Base-by-base conservation (phyloP, 2,888 invertebrate species). In the Caenorhabditis becei region DNA sequence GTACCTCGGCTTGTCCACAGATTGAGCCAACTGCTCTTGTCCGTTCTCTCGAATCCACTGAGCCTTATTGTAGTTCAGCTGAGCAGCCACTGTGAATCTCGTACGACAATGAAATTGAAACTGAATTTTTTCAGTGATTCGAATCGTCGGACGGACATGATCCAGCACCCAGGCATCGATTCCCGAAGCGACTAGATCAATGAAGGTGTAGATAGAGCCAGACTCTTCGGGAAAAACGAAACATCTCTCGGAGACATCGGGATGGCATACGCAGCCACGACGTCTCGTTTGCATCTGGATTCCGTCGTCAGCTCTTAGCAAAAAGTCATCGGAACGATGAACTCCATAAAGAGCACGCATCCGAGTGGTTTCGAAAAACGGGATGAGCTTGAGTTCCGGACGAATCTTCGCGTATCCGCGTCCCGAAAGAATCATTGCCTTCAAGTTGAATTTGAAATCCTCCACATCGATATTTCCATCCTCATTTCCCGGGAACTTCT, bases 81-180 rank as follows among this genome's bases (percentile, higher is more conserved):
- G 78, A 18, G 65, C 65, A 18, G 58, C 71, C 10, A 78, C 58
- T n/a, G 47, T 28, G 0, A 78, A 53, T 16, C n/a, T 7, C 1
- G 78, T 51, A 1, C 65, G 35, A 24, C 78, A 78, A 20, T 78
- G 71, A 23, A 71, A 26, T 3, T 71, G 78, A 54, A 59, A 65
- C 16, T 59, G 71, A 0, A 78, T 61, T 70, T 66, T 78, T 26
- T 78, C 70, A 26, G 59, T 20, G 24, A 72, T 28, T 32, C 72
- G 56, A 24, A 72, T 71, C 16, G 23, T 71, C 18, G 71, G 71
- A 8, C 71, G 61, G 23, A 71, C 62, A 44, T 26, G 37, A n/a
- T 71, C 71, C 8, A 71, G 62, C 1, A 71, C 54, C 61, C 61
- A 62, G 8, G 28, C 18, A 20, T 53, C 54, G 41, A 71, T 71